Conservation (phyloP, 2,888 invertebrate genomes). For the Caenorhabditis virilis region DNA sequence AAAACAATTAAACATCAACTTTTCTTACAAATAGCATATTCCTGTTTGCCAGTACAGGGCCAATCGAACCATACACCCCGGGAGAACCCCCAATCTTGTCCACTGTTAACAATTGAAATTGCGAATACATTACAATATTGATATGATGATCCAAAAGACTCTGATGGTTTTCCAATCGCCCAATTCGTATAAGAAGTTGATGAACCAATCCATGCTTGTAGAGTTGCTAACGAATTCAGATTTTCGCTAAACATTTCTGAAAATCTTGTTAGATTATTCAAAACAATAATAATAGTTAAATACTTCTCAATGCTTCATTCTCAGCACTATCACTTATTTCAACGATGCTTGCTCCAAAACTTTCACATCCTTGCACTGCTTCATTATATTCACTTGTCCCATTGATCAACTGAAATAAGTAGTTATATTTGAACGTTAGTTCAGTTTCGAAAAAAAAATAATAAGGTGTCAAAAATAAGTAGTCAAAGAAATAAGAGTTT, state of each 20-base stretch:
- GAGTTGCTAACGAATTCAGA: not conserved
- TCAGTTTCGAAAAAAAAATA: no score
- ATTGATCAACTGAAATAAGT: slow-evolving; percentile 9
- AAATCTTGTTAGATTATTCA: not conserved
- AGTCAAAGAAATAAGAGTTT: no score
- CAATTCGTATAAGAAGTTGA: not conserved
- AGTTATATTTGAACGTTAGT: no score
- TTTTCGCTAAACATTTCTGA: slow-evolving; percentile 1
- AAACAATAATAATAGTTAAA: no score
- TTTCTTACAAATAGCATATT: slow-evolving; percentile 11
- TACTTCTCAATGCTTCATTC: slow-evolving; percentile 18
- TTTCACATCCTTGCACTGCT: slow-evolving; percentile 4
- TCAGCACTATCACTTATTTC: not conserved
- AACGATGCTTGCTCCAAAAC: slow-evolving; percentile 5
- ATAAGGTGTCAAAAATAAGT: no score
- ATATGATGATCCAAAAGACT: not conserved
- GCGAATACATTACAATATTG: slow-evolving; percentile 4
- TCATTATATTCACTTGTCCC: slow-evolving; percentile 3
- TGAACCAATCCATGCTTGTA: slow-evolving; percentile 5
- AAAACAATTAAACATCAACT: not conserved
- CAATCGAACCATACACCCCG: slow-evolving; percentile 6
- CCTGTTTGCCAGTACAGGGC: slow-evolving; percentile 1
- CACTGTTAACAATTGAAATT: not conserved
- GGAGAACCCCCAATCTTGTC: not conserved
- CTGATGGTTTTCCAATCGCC: not conserved